Base-by-base conservation (phyloP, 2,797 vertebrate species). In the Luscinia luscinia region DNA sequence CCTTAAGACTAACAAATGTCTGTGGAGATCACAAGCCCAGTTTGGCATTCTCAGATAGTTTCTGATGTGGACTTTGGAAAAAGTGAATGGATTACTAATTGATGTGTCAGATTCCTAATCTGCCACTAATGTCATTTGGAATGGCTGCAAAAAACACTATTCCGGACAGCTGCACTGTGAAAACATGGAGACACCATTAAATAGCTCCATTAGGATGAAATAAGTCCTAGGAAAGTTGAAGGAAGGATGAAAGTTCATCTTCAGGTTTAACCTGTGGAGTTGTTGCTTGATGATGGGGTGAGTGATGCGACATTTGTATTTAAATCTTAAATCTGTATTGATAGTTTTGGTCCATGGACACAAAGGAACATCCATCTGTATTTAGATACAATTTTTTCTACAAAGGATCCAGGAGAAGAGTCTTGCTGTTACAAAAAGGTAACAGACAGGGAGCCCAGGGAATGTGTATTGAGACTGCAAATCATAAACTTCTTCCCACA, bases 1-100 rank as follows among this genome's bases (percentile, higher is more conserved):
- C 90, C 48, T 24, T 58, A 87, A 96, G 64, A 81, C 82, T 89
- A 93, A 96, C 87, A 94, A 95, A 90, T 74, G 78, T 93, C 73
- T 54, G 40, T 89, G 82, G 64, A 93, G 75, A 94, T 95, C 85
- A 90, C 84, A 91, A 92, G 88, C 55, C 81, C 36, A 54, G 30
- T 82, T 93, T 95, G 93, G 93, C 85, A 90, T 87, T 85, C 91
- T 72, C 76, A 89, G 83, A 95, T 84, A 73, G 69, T 89, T 94
- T 95, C 83, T 94, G 70, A 91, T 96, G 94, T 96, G 89, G 83
- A 51, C 67, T 89, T 84, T 94, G 94, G 96, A 93, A 97, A 90
- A 95, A 96, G 75, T 69, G 94, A 96, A 78, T 89, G 89, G 78
- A 58, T 90, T 96, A 90, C 90, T 92, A 96, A 96, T 76, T 91